These are phyloP conservation scores for Gisinianus flammeolus DNA, from an alignment of 2,888 invertebrate genomes.

Conservation along the genomic window DNA sequence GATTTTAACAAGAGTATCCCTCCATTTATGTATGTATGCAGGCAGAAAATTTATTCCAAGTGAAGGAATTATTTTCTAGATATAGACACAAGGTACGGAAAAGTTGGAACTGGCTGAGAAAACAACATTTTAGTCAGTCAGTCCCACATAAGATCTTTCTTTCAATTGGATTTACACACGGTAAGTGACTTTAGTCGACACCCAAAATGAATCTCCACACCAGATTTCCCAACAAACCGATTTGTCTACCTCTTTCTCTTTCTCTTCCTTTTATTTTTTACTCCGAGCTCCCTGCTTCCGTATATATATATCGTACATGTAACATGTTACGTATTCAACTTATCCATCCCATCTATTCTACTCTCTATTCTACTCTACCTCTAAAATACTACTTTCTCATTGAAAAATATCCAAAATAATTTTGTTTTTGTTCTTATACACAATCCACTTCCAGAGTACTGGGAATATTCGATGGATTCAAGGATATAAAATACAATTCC, in stretches of 20 bases:
- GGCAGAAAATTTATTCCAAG: background rate
- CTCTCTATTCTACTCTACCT: background rate
- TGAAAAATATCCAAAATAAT: too few relatives aligned
- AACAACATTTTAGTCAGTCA: background rate
- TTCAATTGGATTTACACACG: background rate
- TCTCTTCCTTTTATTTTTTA: background rate
- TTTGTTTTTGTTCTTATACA: too few relatives aligned
- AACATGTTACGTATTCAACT: too few relatives aligned
- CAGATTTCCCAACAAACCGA: background rate
- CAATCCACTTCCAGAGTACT: too few relatives aligned
- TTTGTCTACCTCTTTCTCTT: background rate
- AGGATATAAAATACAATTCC: too few relatives aligned
- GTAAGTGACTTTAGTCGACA: background rate
- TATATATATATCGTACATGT: too few relatives aligned
- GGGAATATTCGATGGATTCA: too few relatives aligned
- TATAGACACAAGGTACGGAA: background rate
- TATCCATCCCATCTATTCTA: too few relatives aligned
- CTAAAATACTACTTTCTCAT: too few relatives aligned
- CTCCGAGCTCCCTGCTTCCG: background rate
- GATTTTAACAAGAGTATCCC: background rate
- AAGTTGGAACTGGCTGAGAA: background rate
- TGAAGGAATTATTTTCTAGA: too few relatives aligned
- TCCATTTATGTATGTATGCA: background rate
- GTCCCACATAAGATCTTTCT: constrained; percentile 8
- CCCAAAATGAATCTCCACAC: background rate